Evolutionary conservation across 2,797 vertebrate genomes (phyloP).

Genomic region (Tympanoctomys barrerae): DNA sequence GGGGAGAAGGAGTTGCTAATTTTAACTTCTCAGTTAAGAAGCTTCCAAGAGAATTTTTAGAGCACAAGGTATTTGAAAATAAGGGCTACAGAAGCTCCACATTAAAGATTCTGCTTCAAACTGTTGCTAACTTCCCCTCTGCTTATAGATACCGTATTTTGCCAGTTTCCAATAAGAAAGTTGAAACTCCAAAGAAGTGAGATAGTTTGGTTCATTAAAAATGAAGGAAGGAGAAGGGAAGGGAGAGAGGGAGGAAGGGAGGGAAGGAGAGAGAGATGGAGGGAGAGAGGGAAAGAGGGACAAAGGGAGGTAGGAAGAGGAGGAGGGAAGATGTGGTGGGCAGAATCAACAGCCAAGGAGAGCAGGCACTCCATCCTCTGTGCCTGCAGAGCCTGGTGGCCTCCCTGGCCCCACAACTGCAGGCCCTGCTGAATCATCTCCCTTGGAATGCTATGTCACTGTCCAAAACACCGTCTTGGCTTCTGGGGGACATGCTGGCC

Average conservation of each 20-base stretch:
- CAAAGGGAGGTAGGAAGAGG: too few species aligned
- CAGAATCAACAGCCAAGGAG: neutral
- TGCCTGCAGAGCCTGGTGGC: neutral
- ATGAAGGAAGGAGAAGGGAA: neutral
- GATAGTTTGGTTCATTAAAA: neutral
- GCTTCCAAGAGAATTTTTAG: slow-evolving; percentile 30
- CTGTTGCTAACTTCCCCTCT: neutral
- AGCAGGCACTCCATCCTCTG: neutral
- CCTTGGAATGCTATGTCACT: neutral
- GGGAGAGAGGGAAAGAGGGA: too few species aligned
- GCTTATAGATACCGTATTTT: neutral
- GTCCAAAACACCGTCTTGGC: neutral
- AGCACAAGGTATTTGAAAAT: neutral
- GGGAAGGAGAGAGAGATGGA: neutral
- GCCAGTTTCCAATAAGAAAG: neutral
- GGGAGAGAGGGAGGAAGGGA: neutral
- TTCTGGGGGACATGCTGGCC: neutral
- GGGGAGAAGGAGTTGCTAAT: neutral
- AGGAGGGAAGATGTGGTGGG: neutral
- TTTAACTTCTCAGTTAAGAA: slow-evolving; percentile 26
- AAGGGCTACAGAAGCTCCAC: neutral
- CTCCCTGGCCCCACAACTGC: neutral
- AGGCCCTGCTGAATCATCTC: neutral
- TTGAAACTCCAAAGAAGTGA: neutral
- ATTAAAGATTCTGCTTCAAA: neutral